These are phyloP conservation scores for Megaptera novaeangliae DNA, from an alignment of 2,113 vertebrate genomes.

Conservation along the genomic window DNA sequence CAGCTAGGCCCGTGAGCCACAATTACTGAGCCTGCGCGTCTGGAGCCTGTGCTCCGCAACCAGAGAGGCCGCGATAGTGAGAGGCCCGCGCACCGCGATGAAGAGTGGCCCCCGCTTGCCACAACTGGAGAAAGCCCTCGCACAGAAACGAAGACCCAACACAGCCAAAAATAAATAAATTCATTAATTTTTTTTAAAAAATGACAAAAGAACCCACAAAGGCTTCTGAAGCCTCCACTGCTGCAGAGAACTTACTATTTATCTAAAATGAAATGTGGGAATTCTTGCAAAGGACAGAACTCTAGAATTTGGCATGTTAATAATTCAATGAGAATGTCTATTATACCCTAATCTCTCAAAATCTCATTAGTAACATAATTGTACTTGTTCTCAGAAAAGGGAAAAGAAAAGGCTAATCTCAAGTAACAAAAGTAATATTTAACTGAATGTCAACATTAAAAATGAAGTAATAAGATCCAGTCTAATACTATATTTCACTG, in stretches of 20 bases:
- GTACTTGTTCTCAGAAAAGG: background rate
- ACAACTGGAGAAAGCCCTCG: too few relatives aligned
- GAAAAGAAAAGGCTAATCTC: background rate
- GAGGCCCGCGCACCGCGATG: too few relatives aligned
- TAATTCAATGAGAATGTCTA: background rate
- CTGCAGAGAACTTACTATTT: background rate
- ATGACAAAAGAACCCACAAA: background rate
- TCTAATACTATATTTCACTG: background rate
- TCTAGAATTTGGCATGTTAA: background rate
- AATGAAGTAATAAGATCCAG: background rate
- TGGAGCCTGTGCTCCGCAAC: too few relatives aligned
- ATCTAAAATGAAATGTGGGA: background rate
- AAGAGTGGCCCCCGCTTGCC: too few relatives aligned
- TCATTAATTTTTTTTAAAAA: too few relatives aligned
- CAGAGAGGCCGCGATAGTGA: too few relatives aligned
- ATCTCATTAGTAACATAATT: background rate
- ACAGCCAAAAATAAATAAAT: too few relatives aligned
- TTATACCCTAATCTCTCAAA: background rate
- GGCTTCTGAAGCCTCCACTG: background rate
- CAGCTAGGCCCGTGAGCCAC: too few relatives aligned
- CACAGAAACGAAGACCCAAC: too few relatives aligned
- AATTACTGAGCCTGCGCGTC: too few relatives aligned
- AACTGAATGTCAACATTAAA: conserved; percentile 26
- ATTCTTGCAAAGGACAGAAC: background rate
- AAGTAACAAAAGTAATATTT: conserved; percentile 34